Base-by-base conservation (phyloP, 92 coral and sea anemone species). In the Meandrina meandrites region DNA sequence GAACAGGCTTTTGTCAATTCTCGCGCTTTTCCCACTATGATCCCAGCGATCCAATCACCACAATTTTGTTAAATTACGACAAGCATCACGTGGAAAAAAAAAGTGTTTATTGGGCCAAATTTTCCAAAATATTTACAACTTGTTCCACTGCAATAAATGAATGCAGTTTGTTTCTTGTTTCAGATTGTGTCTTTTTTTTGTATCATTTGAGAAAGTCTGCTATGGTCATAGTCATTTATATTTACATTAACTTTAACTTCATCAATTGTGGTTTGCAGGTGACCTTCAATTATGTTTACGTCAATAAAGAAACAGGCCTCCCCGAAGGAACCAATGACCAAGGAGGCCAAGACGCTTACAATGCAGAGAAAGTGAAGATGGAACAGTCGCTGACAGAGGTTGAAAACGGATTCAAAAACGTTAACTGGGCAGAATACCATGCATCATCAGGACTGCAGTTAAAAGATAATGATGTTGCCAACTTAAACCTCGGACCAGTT, bases 261-360 rank as follows among this genome's bases (percentile, higher is more conserved):
- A 45, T 40, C 18, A 12, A 9, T 76, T 19, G 64, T 57, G 27
- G 17, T 18, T 47, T 83, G 8, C 19, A 94, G 95, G 98, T 94
- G 5, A 83, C 56, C 48, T 48, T 94, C 81, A 81, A 76, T 50
- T 68, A 90, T 12, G 70, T 74, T 5, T 91, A 86, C 78, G 79
- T 94, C 45, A 85, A 92, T 11, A 87, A 77, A 56, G 45, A 92
- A 8, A 76, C 64, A 22, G 83, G 87, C 1, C 85, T 92, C 67
- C 74, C 90, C 16, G 42, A 81, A 14, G 93, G 92, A 40, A 88
- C 92, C 47, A 93, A 89, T 79, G 98, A 92, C 76, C 21, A 53
- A 16, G 90, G n/a, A 35, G 90, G 91, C 15, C 93, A 89, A 77
- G 86, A 71, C 16, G 86, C 84, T 21, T 94, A 68, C 36, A 87